Evolutionary conservation across 2,797 vertebrate genomes (phyloP).

Genomic region (Crax fasciolata): DNA sequence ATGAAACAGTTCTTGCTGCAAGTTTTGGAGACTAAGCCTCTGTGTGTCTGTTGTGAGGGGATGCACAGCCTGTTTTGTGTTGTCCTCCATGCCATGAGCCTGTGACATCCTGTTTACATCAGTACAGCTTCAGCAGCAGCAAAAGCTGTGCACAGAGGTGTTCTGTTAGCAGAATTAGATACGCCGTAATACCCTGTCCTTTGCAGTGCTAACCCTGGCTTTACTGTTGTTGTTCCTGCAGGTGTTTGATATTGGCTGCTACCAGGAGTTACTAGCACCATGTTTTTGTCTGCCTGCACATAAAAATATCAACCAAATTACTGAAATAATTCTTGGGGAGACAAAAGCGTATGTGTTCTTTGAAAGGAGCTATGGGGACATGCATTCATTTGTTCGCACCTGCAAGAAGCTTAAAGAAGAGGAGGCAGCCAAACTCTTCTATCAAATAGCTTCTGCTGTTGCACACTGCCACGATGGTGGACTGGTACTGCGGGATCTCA

Average conservation of each 20-base stretch:
- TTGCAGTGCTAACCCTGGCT: conserved; percentile 50
- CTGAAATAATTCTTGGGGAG: conserved; percentile 97
- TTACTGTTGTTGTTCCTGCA: conserved; percentile 75
- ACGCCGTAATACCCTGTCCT: not conserved
- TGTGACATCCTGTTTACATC: conserved; percentile 57
- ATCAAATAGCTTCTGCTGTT: conserved; percentile 97
- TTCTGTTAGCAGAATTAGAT: conserved; percentile 20
- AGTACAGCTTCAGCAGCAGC: not conserved
- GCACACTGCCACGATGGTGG: conserved; percentile 97
- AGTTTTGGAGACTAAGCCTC: not conserved
- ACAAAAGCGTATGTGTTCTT: conserved; percentile 98
- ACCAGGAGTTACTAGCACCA: conserved; percentile 97
- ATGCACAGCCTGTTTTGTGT: not conserved
- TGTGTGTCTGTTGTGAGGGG: rapidly evolving
- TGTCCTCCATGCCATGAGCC: not conserved
- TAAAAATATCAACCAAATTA: conserved; percentile 98
- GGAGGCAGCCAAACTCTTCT: conserved; percentile 96
- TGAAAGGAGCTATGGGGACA: conserved; percentile 97
- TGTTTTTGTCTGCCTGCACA: conserved; percentile 96
- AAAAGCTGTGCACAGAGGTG: conserved; percentile 9
- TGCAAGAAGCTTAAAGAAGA: conserved; percentile 99
- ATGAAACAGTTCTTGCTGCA: not conserved
- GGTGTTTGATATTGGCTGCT: conserved; percentile 97
- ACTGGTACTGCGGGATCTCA: conserved; percentile 97
- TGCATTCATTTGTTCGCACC: conserved; percentile 99